Base-by-base conservation (phyloP, 2,797 vertebrate species). In the Pseudomugil gertrudae region DNA sequence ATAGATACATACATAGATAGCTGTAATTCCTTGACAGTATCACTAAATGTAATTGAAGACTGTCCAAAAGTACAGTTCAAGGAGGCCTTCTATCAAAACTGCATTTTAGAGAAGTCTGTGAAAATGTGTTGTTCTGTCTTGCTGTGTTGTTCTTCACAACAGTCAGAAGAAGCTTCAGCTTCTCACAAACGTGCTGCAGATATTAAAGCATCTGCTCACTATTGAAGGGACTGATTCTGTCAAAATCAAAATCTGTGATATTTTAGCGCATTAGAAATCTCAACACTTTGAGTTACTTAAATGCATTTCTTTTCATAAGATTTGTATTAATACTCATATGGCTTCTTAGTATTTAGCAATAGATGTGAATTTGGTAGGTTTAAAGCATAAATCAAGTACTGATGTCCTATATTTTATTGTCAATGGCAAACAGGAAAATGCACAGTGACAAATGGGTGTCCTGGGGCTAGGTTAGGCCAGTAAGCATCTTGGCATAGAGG, bases 41-140 rank as follows among this genome's bases (percentile, higher is more conserved):
- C 8, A 27, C 63, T 86, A 85, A 84, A 78, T 86, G 81, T 83
- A 77, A 90, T 62, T 81, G 84, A 84, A 84, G 65, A 76, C 66
- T n/a, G 4, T 73, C 57, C 70, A 35, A 50, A 23, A 54, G 48
- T 57, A 71, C 61, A 72, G 74, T 78, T 74, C 65, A 76, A 17
- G 24, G 57, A 80, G 59, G 62, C 35, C 54, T n/a, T n/a, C n/a
- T n/a, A n/a, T n/a, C n/a, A n/a, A n/a, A n/a, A n/a, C n/a, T 68
- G 63, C 70, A 76, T 57, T 76, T 73, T 19, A 52, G 72, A 68
- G 57, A 54, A 79, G 52, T 55, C 38, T 58, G 43, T 58, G 51
- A 63, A 51, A 76, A 76, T 29, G 24, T 60, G 48, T 63, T 74
- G 81, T 72, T 60, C 35, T 47, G 21, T 70, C 43, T 55, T 60